Base-by-base conservation (phyloP, 1,140 invertebrate genomes). In the Protaetia brevitarsis region DNA sequence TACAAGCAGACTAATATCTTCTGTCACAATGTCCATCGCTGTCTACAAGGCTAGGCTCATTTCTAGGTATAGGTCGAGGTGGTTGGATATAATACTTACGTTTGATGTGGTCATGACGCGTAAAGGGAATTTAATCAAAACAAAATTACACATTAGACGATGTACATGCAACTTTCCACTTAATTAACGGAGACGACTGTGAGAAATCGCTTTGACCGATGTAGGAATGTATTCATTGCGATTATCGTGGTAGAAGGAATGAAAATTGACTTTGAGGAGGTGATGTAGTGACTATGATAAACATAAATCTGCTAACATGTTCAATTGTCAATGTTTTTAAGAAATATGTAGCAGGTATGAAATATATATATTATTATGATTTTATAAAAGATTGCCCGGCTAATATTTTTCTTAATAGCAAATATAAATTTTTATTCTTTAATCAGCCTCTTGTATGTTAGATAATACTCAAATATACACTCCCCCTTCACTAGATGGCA, bases 1-100 rank as follows among this genome's bases (percentile, higher is more conserved):
- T 61, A 34, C 59, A 61, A 30, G 28, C 8, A 61, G 59, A 34
- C 59, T 34, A 61, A 61, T 61, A 61, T 30, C 8, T 36, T 16
- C 59, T 61, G 59, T 34, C 29, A 30, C 28, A 61, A 34, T 34
- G 29, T 30, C n/a, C 6, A 61, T 30, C 3, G 59, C 36, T 61
- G 36, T 61, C 6, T 61, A 36, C 36, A n/a, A 61, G 8, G 16
- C 16, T 21, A 23, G 59, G n/a, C 36, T 30, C 28, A 26, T 21
- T 30, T 30, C 23, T 58, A 7, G 11, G 8, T 27, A 28, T 11
- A 16, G 10, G 21, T n/a, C 28, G 5, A 13, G 28, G 21, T 10
- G 23, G 41, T 45, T 41, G 23, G 41, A 19, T 19, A 45, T 10
- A 19, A 45, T 13, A 45, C 4, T 13, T 45, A 10, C 1, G 3